Evolutionary conservation across 2,888 invertebrate species (phyloP).

Genomic region (Augiades crinisus): DNA sequence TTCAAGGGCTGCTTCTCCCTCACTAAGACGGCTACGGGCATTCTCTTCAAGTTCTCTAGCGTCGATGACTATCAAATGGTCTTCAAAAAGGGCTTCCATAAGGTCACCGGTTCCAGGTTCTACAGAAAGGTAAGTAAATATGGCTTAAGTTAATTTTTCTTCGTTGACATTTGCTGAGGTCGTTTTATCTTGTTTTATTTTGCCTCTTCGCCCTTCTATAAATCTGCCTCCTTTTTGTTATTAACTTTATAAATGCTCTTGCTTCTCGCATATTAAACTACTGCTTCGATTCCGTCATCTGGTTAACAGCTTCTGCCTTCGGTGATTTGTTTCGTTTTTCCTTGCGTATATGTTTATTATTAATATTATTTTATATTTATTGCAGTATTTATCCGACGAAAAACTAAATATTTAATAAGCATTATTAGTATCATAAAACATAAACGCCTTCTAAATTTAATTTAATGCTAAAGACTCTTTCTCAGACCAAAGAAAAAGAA

Average conservation of each 20-base stretch:
- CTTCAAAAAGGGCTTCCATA: conserved; percentile 93
- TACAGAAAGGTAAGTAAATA: conserved; percentile 87
- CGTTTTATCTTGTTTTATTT: conserved; percentile 18
- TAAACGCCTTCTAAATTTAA: too few relatives aligned
- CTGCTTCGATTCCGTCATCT: neutral
- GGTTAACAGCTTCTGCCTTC: neutral
- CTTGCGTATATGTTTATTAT: neutral
- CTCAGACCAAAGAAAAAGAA: too few relatives aligned
- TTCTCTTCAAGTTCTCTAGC: conserved; percentile 93
- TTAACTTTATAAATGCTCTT: neutral
- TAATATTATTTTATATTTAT: neutral
- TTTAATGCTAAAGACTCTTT: too few relatives aligned
- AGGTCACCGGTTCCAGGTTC: conserved; percentile 91
- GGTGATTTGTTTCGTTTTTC: neutral
- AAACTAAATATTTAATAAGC: too few relatives aligned
- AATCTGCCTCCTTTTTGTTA: conserved; percentile 3
- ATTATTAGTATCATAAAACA: too few relatives aligned
- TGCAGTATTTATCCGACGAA: too few relatives aligned
- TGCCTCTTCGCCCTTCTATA: conserved; percentile 50
- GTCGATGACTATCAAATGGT: conserved; percentile 93
- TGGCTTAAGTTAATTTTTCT: neutral
- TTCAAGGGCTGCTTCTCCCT: conserved; percentile 93
- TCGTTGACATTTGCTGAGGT: neutral
- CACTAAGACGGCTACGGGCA: conserved; percentile 93
- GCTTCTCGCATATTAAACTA: neutral